Evolutionary conservation across 2,797 vertebrate species (phyloP).

Genomic region (Cyclopterus lumpus): DNA sequence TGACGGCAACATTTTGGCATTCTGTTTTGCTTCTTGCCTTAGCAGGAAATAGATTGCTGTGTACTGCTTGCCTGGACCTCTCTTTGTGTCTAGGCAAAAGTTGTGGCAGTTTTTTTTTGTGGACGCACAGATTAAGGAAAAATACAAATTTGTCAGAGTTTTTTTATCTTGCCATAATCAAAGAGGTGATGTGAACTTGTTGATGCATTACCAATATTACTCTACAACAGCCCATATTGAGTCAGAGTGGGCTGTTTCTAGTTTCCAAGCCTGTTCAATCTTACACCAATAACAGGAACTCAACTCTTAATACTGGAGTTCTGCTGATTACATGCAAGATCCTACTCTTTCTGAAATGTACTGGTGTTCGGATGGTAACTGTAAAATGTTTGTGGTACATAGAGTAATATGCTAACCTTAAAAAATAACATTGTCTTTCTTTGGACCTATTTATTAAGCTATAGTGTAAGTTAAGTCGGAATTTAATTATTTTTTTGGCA

Average conservation of each 20-base stretch:
- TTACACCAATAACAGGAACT: slow-evolving; percentile 16
- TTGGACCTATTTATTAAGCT: not conserved
- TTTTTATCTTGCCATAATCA: not conserved
- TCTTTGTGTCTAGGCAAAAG: not conserved
- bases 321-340: slow-evolving; percentile 23
- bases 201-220: not conserved
- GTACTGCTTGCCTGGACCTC: not conserved
- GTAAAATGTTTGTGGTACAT: slow-evolving; percentile 10
- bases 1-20: slow-evolving; percentile 5
- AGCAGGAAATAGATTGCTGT: not conserved
- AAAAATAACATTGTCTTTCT: not conserved
- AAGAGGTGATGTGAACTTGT: slow-evolving; percentile 12
- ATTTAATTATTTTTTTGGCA: too few species aligned
- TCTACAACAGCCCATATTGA: slow-evolving; percentile 1
- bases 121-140: not conserved
- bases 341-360: slow-evolving; percentile 12
- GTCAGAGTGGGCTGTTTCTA: slow-evolving; percentile 12
- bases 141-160: not conserved
- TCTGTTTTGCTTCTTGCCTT: not conserved
- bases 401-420: not conserved
- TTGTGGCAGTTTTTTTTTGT: not conserved
- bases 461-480: too few species aligned
- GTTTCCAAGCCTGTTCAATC: slow-evolving; percentile 30
- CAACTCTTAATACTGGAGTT: slow-evolving; percentile 1
- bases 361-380: slow-evolving; percentile 14